phyloP scores from a whole-genome alignment of 2,888 invertebrate genomes.

The Hartigia nigra region DNA sequence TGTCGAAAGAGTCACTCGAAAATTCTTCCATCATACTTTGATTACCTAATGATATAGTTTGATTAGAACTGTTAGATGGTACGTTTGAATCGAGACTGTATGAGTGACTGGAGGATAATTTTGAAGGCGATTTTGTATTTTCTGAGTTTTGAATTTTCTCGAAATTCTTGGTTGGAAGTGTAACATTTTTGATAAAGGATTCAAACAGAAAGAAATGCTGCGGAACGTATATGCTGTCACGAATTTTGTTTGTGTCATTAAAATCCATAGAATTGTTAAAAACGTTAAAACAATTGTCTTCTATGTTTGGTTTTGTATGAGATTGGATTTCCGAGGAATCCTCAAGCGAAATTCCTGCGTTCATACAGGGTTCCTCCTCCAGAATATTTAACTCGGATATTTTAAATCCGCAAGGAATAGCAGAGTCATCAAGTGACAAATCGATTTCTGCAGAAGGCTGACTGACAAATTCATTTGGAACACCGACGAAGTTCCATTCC shows the following conservation, averaged over 20 bases:
- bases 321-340: background rate
- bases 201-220: background rate
- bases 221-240: background rate
- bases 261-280: background rate
- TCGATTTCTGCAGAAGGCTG: conserved; percentile 17
- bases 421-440: background rate
- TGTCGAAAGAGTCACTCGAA: conserved; percentile 11
- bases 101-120: background rate
- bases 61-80: conserved; percentile 16
- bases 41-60: conserved; percentile 20
- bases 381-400: background rate
- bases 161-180: background rate
- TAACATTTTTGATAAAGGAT: background rate
- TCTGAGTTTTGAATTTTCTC: background rate
- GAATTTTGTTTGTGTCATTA: background rate
- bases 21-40: conserved; percentile 39
- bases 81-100: background rate
- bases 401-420: background rate
- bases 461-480: conserved; percentile 13
- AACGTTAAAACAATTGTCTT: background rate
- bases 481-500: background rate
- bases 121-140: background rate
- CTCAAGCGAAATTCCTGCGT: background rate
- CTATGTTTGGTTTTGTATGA: background rate
- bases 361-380: background rate